Conservation (phyloP, 2,113 vertebrate genomes). For the Martes martes region DNA sequence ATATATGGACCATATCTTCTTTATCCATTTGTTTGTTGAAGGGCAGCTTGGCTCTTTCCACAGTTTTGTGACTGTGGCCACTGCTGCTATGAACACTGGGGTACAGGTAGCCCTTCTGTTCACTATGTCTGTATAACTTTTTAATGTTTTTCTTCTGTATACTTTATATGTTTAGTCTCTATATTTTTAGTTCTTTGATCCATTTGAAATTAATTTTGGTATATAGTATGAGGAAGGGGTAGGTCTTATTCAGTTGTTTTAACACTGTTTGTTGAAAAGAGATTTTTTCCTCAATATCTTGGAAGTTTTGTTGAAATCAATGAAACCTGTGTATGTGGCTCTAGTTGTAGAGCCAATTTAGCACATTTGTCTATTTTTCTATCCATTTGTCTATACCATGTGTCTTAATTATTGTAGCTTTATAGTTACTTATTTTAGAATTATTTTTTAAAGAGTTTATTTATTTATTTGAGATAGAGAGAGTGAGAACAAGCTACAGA, state of each 20-base stretch:
- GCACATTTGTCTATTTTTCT: neutral
- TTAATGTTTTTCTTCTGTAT: neutral
- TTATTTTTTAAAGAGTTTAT: no score
- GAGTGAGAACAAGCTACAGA: no score
- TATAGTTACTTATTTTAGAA: neutral
- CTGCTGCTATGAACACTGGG: no score
- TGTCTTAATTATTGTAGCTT: neutral
- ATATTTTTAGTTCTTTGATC: neutral
- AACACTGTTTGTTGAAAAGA: neutral
- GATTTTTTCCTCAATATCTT: neutral
- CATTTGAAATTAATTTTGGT: neutral
- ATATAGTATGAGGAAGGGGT: neutral
- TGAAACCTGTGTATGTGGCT: neutral
- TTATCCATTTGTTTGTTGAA: no score
- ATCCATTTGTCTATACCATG: neutral
- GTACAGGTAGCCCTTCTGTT: no score
- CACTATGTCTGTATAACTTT: neutral
- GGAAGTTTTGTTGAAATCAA: neutral
- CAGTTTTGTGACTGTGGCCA: no score
- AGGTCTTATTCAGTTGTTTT: neutral
- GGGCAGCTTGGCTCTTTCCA: no score
- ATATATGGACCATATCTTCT: no score
- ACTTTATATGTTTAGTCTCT: neutral
- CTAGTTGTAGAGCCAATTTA: neutral
- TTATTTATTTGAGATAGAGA: no score